Conservation (phyloP, 2,888 invertebrate species). For the Pammene aurita region DNA sequence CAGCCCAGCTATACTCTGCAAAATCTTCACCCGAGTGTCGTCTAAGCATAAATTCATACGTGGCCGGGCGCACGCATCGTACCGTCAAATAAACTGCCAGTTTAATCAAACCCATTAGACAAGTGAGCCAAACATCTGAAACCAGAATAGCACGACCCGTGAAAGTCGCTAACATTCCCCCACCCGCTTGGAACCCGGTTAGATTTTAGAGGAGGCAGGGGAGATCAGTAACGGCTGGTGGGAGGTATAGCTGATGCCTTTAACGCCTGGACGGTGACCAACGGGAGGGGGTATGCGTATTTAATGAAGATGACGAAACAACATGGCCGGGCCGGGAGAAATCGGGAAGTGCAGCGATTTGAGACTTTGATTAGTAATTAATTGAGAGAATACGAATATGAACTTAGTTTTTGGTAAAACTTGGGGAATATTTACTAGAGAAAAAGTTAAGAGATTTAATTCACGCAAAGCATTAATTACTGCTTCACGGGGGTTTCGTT, state of each 20-base stretch:
- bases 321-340: constrained; percentile 66
- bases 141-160: constrained; percentile 63
- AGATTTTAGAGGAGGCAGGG: constrained; percentile 51
- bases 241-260: constrained; percentile 79
- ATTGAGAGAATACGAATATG: not conserved
- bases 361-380: constrained; percentile 4
- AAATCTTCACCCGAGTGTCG: constrained; percentile 71
- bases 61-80: constrained; percentile 78
- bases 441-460: no score
- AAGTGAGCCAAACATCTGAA: constrained; percentile 79
- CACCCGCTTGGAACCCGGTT: constrained; percentile 47
- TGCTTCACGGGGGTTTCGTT: no score
- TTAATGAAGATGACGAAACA: constrained; percentile 79
- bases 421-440: no score
- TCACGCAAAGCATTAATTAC: no score
- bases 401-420: not conserved
- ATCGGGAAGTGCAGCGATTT: constrained; percentile 53
- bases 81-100: constrained; percentile 83
- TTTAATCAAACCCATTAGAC: constrained; percentile 83
- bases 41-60: constrained; percentile 81
- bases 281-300: constrained; percentile 81
- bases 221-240: constrained; percentile 65
- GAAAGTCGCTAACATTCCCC: constrained; percentile 49
- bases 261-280: constrained; percentile 82
- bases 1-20: constrained; percentile 48